phyloP scores from a whole-genome alignment of 2,797 vertebrate genomes.

The Jordanella pulchra region DNA sequence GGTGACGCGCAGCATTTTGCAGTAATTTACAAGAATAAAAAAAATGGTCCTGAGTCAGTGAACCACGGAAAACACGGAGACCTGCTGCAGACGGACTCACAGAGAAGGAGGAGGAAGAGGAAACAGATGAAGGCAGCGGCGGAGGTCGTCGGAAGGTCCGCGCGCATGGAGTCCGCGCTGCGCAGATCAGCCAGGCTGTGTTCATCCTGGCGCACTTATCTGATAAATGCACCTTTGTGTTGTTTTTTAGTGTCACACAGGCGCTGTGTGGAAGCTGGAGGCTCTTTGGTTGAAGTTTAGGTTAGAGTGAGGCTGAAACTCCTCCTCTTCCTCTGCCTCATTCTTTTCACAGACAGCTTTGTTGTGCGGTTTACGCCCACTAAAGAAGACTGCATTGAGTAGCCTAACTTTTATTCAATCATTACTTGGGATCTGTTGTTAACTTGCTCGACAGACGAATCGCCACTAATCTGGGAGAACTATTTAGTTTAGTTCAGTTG shows the following conservation, averaged over 20 bases:
- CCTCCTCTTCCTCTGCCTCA: background rate
- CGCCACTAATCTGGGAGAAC: background rate
- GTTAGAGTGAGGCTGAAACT: background rate
- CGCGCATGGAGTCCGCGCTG: constrained; percentile 11
- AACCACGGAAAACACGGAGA: background rate
- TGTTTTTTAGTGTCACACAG: background rate
- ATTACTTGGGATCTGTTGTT: background rate
- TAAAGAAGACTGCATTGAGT: background rate
- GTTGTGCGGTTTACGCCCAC: background rate
- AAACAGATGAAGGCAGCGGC: background rate
- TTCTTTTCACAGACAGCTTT: background rate
- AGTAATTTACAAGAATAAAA: background rate
- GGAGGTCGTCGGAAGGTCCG: constrained; percentile 11
- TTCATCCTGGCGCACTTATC: constrained; percentile 34
- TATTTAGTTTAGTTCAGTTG: background rate
- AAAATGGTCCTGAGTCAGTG: background rate
- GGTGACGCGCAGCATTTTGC: background rate
- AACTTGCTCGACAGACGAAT: background rate
- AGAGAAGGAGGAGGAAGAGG: background rate
- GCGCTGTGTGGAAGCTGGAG: background rate
- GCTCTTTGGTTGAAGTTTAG: background rate
- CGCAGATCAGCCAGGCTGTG: background rate
- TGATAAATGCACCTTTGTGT: background rate
- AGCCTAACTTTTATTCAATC: background rate
- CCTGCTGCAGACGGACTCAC: constrained; percentile 26